A percentile compares a stretch with the other conserved stretches of the same genome.
phyloP scores from a whole-genome alignment of 2,888 invertebrate species.

The Epinotia brunnichana region DNA sequence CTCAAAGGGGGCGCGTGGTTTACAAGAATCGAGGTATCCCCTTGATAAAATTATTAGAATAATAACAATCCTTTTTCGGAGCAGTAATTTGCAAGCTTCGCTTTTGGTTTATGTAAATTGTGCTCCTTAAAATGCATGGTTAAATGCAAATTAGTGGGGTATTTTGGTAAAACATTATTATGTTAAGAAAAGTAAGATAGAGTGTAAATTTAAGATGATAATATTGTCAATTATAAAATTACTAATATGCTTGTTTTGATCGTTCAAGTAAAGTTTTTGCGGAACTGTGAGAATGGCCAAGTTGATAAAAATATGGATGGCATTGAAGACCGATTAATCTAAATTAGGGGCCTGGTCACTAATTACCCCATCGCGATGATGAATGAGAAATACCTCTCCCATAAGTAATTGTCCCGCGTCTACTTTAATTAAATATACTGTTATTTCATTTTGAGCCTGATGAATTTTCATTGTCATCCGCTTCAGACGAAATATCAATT shows the following conservation, averaged over 20 bases:
- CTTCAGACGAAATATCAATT: constrained; percentile 26
- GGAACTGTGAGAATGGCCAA: background rate
- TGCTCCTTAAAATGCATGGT: background rate
- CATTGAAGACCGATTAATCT: constrained; percentile 47
- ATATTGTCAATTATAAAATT: background rate
- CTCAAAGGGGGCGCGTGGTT: too few relatives aligned
- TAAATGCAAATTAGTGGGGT: background rate
- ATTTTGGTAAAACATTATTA: background rate
- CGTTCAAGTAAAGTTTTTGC: background rate
- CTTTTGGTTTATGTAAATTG: background rate
- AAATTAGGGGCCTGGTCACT: constrained; percentile 46
- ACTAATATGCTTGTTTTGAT: background rate
- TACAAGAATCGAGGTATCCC: too few relatives aligned
- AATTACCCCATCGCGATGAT: constrained; percentile 49
- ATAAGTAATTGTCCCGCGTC: constrained; percentile 41
- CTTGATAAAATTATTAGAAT: too few relatives aligned
- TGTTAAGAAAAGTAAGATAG: background rate
- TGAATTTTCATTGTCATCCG: constrained; percentile 30
- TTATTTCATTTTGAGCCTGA: constrained; percentile 38
- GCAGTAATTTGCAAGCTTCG: background rate
- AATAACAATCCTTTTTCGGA: too few relatives aligned
- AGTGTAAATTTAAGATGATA: too few relatives aligned
- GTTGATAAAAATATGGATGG: constrained; percentile 5
- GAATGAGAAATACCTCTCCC: constrained; percentile 43
- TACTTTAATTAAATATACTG: constrained; percentile 46